Percentiles rank a stretch among this genome's conserved stretches.
These are phyloP conservation scores for Rhynchophorus ferrugineus DNA, from an alignment of 1,140 invertebrate species.

Conservation along the genomic window DNA sequence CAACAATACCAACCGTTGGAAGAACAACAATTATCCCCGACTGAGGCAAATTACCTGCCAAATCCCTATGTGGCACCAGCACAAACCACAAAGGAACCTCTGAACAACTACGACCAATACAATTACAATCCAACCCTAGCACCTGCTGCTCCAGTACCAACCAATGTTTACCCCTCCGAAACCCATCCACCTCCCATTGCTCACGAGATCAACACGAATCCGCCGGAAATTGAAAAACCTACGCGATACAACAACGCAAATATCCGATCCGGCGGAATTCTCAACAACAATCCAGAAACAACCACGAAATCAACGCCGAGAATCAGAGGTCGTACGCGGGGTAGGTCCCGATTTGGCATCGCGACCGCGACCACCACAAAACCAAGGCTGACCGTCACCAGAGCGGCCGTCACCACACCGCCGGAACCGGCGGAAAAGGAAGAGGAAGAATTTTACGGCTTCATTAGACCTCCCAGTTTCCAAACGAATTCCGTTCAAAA, in stretches of 20 bases:
- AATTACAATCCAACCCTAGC: neutral
- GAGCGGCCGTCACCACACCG: slow-evolving; percentile 3
- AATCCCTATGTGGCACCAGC: neutral
- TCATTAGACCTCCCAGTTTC: slow-evolving; percentile 35
- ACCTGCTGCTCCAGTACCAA: slow-evolving; percentile 11
- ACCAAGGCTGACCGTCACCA: slow-evolving; percentile 24
- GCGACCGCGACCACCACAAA: slow-evolving; percentile 28
- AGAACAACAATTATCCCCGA: slow-evolving; percentile 8
- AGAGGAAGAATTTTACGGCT: slow-evolving; percentile 38
- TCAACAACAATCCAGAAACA: slow-evolving; percentile 18
- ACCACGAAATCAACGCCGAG: slow-evolving; percentile 2
- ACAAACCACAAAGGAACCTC: neutral
- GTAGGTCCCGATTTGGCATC: slow-evolving; percentile 33
- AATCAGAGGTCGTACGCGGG: slow-evolving; percentile 14
- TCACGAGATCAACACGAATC: slow-evolving; percentile 5
- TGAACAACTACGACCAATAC: neutral
- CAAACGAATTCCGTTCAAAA: too few species aligned
- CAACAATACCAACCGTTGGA: slow-evolving; percentile 12
- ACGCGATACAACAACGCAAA: slow-evolving; percentile 19
- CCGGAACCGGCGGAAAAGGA: slow-evolving; percentile 16
- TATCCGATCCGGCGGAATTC: slow-evolving; percentile 21
- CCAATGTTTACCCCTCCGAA: slow-evolving; percentile 17
- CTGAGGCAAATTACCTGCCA: neutral
- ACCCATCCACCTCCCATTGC: slow-evolving; percentile 7
- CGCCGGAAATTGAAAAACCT: slow-evolving; percentile 13